Evolutionary conservation across 1,140 invertebrate species (phyloP).

Genomic region (Bicyclus anynana): DNA sequence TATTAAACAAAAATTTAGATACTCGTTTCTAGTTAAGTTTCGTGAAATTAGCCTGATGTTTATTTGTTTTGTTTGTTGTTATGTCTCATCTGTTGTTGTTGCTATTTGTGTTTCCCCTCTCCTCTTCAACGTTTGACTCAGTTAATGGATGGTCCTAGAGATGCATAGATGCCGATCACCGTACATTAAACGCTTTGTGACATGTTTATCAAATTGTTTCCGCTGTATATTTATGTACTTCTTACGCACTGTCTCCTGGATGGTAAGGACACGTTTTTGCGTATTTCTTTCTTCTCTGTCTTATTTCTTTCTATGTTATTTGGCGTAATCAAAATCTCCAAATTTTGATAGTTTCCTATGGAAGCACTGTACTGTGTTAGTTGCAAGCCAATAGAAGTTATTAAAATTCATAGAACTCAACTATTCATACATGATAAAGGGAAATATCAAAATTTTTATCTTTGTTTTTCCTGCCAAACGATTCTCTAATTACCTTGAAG

Average conservation of each 20-base stretch:
- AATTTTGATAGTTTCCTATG: not conserved
- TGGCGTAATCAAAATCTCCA: constrained; percentile 50
- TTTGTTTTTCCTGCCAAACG: too few species aligned
- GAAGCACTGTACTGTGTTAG: too few species aligned
- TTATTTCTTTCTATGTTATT: constrained; percentile 43
- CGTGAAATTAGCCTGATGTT: too few species aligned
- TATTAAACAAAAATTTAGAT: too few species aligned
- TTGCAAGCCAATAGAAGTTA: too few species aligned
- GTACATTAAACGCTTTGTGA: constrained; percentile 40
- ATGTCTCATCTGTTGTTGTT: not conserved
- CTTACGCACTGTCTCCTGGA: constrained; percentile 56
- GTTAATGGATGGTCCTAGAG: not conserved
- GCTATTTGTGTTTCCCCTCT: not conserved
- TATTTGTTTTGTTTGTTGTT: too few species aligned
- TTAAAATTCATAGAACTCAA: too few species aligned
- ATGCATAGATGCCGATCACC: constrained; percentile 29
- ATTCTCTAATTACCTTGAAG: too few species aligned
- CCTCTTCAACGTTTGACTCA: not conserved
- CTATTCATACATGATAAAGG: too few species aligned
- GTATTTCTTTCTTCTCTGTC: constrained; percentile 38
- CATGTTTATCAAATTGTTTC: constrained; percentile 42
- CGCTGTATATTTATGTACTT: constrained; percentile 49
- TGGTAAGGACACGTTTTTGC: constrained; percentile 59
- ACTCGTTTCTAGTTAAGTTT: too few species aligned
- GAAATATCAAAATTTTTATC: too few species aligned